Evolutionary conservation across 2,888 invertebrate species (phyloP).

Genomic region (Heteromyza rotundicornis): DNA sequence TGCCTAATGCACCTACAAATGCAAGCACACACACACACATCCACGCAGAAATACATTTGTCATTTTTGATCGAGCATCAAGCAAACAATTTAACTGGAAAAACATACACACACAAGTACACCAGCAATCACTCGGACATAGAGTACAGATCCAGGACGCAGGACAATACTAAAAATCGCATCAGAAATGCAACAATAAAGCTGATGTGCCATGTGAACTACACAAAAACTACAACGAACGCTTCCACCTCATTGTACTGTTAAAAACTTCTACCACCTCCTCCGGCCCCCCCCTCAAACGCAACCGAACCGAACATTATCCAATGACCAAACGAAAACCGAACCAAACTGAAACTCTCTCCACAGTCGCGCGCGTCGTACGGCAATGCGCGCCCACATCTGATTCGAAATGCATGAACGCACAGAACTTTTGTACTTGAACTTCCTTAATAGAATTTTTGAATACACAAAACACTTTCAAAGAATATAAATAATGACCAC

Average conservation of each 20-base stretch:
- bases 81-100: conserved; percentile 49
- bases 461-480: conserved; percentile 59
- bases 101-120: conserved; percentile 22
- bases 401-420: conserved; percentile 25
- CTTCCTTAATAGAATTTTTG: conserved; percentile 61
- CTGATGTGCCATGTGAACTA: conserved; percentile 18
- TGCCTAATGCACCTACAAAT: conserved; percentile 24
- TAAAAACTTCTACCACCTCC: no score
- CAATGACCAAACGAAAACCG: conserved; percentile 24
- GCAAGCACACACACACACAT: neutral
- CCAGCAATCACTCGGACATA: conserved; percentile 15
- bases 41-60: conserved; percentile 42
- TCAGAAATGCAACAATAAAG: conserved; percentile 53
- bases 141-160: conserved; percentile 41
- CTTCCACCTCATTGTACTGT: no score
- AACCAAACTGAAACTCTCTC: conserved; percentile 16
- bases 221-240: conserved; percentile 47
- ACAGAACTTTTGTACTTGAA: conserved; percentile 47
- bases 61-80: conserved; percentile 56
- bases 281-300: conserved; percentile 29
- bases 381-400: neutral
- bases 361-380: conserved; percentile 1
- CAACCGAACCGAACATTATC: conserved; percentile 19
- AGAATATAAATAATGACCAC: conserved; percentile 62
- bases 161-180: conserved; percentile 56